phyloP scores from a whole-genome alignment of 2,888 invertebrate species.

The Coenonympha glycerion region DNA sequence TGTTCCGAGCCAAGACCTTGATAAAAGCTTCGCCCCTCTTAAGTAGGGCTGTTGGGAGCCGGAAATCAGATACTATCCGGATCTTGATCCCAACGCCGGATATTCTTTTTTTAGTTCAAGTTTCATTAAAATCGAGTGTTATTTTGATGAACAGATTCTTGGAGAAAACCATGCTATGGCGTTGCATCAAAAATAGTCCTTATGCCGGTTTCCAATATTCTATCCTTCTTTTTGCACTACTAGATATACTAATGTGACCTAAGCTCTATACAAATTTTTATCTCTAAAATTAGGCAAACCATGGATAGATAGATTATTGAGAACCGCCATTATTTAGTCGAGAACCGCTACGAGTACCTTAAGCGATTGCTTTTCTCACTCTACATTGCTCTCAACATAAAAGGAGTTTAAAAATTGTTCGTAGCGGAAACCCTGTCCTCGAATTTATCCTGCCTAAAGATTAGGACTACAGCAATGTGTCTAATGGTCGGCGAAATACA shows the following conservation, averaged over 20 bases:
- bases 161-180: too few relatives aligned
- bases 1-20: slow-evolving; percentile 18
- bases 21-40: slow-evolving; percentile 4
- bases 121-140: background rate
- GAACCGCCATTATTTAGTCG: too few relatives aligned
- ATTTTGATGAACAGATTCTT: background rate
- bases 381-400: too few relatives aligned
- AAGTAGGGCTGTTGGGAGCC: background rate
- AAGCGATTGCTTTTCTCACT: too few relatives aligned
- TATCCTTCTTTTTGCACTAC: too few relatives aligned
- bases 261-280: too few relatives aligned
- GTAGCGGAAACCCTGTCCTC: background rate
- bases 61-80: background rate
- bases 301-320: too few relatives aligned
- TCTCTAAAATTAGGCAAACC: too few relatives aligned
- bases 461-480: slow-evolving; percentile 37
- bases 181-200: too few relatives aligned
- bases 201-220: too few relatives aligned
- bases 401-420: background rate
- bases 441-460: slow-evolving; percentile 32
- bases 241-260: too few relatives aligned
- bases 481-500: slow-evolving; percentile 39
- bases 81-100: background rate
- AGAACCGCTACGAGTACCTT: too few relatives aligned
- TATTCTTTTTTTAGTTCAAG: background rate